phyloP scores from a whole-genome alignment of 2,888 invertebrate species.

The Melieria picta region DNA sequence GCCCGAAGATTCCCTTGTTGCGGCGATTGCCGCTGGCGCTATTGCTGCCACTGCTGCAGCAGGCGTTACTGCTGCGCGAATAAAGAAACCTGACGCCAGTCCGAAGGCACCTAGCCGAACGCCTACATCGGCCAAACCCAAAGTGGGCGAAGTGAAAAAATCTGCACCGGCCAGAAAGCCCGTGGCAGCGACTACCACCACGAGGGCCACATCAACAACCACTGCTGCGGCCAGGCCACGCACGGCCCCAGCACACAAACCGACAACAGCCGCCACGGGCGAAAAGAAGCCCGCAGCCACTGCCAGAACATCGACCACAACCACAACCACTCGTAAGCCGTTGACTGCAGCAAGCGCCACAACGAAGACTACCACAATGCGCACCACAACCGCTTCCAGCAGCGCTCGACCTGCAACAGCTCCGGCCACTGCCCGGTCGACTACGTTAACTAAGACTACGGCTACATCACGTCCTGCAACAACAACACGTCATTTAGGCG shows the following conservation, averaged over 20 bases:
- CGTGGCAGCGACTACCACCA: constrained; percentile 25
- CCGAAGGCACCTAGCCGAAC: constrained; percentile 18
- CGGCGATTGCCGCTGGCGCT: constrained; percentile 38
- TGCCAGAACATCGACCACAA: constrained; percentile 14
- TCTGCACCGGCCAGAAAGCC: constrained; percentile 24
- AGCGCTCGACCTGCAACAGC: constrained; percentile 37
- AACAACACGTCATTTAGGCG: constrained; percentile 37
- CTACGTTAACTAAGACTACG: constrained; percentile 40
- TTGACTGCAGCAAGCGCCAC: constrained; percentile 41
- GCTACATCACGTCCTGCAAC: constrained; percentile 41
- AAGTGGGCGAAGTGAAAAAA: constrained; percentile 36
- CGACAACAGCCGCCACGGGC: constrained; percentile 26
- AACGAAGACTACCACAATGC: constrained; percentile 38
- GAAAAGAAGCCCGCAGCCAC: constrained; percentile 36
- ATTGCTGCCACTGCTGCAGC: constrained; percentile 34
- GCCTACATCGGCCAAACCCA: constrained; percentile 23
- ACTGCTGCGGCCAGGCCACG: constrained; percentile 49
- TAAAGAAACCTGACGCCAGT: constrained; percentile 25
- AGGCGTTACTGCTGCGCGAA: constrained; percentile 15
- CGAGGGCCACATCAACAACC: constrained; percentile 7
- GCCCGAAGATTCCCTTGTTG: constrained; percentile 25
- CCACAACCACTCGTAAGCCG: constrained; percentile 41
- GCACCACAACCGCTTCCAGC: constrained; percentile 34
- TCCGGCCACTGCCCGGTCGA: constrained; percentile 48
- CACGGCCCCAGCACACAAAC: constrained; percentile 47